A percentile compares a stretch with the other conserved stretches of the same genome.
Evolutionary conservation across 2,113 vertebrate species (phyloP).

Genomic region (Sula dactylatra): DNA sequence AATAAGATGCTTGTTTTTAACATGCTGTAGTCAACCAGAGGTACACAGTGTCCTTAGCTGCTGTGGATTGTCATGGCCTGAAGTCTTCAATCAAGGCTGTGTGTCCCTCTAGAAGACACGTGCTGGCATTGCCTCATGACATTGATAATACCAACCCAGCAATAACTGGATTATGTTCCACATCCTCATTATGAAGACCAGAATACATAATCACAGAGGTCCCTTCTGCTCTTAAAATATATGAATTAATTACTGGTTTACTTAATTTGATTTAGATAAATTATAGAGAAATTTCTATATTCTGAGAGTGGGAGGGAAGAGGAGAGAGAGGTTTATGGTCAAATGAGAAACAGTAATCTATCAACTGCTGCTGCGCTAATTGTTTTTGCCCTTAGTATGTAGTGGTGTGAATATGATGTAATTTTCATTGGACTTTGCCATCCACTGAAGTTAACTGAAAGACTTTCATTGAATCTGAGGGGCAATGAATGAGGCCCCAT

Average conservation of each 20-base stretch:
- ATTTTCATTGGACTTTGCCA: neutral
- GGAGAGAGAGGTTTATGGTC: neutral
- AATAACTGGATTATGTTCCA: neutral
- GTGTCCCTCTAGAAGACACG: neutral
- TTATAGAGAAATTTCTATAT: neutral
- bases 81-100: neutral
- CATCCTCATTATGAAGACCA: neutral
- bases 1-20: neutral
- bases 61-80: neutral
- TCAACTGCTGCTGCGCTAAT: neutral
- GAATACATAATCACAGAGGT: neutral
- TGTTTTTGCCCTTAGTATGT: neutral
- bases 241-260: neutral
- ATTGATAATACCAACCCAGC: neutral
- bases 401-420: neutral
- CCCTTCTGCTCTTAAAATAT: neutral
- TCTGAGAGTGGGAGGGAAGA: neutral
- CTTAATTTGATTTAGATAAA: neutral
- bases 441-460: neutral
- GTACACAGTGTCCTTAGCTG: neutral
- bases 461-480: neutral
- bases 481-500: neutral
- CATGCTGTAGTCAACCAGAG: neutral
- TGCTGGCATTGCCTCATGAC: neutral
- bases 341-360: neutral